Percentiles rank a stretch among this genome's conserved stretches.
Evolutionary conservation across 2,113 vertebrate species (phyloP).

Genomic region (Hippocampus mohnikei): DNA sequence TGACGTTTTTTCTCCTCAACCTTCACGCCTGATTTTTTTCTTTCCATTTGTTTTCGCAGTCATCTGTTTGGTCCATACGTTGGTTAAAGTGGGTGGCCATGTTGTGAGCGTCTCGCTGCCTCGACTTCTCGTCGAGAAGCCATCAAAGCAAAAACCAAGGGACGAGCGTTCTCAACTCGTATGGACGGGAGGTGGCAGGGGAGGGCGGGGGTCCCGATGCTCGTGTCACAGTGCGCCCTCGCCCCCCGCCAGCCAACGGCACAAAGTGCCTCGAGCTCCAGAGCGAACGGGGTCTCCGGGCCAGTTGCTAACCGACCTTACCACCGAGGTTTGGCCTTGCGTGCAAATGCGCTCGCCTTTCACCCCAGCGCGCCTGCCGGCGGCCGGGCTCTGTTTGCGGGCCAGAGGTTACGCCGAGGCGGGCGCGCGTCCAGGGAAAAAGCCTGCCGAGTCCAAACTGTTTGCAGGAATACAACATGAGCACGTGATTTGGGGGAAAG

Average conservation of each 20-base stretch:
- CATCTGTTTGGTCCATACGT: slow-evolving; percentile 46
- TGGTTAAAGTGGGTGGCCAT: slow-evolving; percentile 20
- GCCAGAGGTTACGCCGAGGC: slow-evolving; percentile 42
- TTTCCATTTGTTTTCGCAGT: slow-evolving; percentile 51
- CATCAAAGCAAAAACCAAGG: too few species aligned
- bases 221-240: neutral
- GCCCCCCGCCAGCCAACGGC: neutral
- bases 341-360: slow-evolving; percentile 16
- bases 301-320: slow-evolving; percentile 54
- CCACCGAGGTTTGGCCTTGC: slow-evolving; percentile 7
- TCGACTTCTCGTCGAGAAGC: neutral
- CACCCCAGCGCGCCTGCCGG: slow-evolving; percentile 35
- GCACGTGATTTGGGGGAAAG: too few species aligned
- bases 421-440: slow-evolving; percentile 25
- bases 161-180: too few species aligned
- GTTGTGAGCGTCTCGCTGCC: neutral
- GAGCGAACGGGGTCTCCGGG: slow-evolving; percentile 76
- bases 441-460: slow-evolving; percentile 7
- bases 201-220: too few species aligned
- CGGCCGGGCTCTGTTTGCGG: slow-evolving; percentile 7
- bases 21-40: slow-evolving; percentile 31
- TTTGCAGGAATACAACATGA: slow-evolving; percentile 22
- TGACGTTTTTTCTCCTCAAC: neutral
- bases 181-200: too few species aligned
- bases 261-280: slow-evolving; percentile 55